These are phyloP conservation scores for Alauda arvensis DNA, from an alignment of 2,797 vertebrate species.

Conservation along the genomic window DNA sequence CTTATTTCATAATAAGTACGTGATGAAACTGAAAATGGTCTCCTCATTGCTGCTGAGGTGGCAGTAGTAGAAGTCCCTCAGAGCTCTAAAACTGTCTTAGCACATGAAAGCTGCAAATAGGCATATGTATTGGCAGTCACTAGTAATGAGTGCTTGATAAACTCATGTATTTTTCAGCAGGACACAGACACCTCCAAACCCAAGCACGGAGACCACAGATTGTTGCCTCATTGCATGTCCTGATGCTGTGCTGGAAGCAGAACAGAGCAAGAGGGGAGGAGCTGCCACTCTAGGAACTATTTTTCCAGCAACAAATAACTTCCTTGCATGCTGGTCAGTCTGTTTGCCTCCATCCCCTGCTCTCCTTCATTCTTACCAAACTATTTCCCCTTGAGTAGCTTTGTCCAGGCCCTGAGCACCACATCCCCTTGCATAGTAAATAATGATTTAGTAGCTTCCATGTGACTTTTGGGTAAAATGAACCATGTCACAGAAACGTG, in stretches of 20 bases:
- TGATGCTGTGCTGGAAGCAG: background rate
- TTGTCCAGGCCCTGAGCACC: background rate
- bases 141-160: background rate
- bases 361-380: background rate
- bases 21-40: background rate
- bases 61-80: background rate
- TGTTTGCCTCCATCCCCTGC: background rate
- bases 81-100: background rate
- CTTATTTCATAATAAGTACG: background rate
- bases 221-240: rapidly evolving
- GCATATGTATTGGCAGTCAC: background rate
- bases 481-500: rapidly evolving
- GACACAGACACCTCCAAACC: background rate
- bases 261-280: background rate
- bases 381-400: background rate
- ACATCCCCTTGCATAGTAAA: too few species aligned
- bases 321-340: background rate
- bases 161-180: background rate
- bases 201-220: background rate
- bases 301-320: background rate
- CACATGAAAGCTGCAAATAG: background rate
- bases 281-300: background rate
- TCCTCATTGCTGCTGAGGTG: background rate
- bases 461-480: background rate
- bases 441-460: background rate